Evolutionary conservation across 2,113 vertebrate genomes (phyloP).

Genomic region (Tragelaphus scriptus): DNA sequence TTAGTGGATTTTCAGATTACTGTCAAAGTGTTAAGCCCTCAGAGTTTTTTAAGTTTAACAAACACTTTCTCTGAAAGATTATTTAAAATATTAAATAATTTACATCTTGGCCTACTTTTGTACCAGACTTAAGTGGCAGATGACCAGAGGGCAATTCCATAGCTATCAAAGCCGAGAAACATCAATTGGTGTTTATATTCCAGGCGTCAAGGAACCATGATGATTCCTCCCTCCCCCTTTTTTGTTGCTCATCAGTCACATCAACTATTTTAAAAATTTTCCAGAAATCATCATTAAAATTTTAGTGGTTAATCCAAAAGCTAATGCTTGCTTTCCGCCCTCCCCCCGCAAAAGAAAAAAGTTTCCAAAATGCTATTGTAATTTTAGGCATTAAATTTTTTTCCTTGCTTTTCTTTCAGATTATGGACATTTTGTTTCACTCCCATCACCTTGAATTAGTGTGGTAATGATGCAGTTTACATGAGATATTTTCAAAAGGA

Average conservation of each 20-base stretch:
- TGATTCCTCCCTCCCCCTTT: background rate
- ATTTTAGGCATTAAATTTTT: background rate
- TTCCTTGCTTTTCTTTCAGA: conserved; percentile 43
- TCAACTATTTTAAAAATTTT: background rate
- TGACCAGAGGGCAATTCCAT: background rate
- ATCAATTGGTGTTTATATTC: background rate
- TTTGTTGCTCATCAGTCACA: background rate
- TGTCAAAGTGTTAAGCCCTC: background rate
- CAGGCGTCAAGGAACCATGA: background rate
- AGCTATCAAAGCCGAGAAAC: background rate
- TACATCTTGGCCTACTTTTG: conserved; percentile 6
- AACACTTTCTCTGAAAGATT: background rate
- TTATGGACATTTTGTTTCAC: background rate
- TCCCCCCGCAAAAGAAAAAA: background rate
- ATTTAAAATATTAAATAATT: conserved; percentile 34
- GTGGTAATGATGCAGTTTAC: conserved; percentile 3
- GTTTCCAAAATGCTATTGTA: conserved; percentile 37
- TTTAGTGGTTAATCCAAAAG: conserved; percentile 10
- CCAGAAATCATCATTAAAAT: background rate
- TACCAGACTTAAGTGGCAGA: background rate
- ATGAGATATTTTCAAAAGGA: conserved; percentile 12
- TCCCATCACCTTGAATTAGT: conserved; percentile 20
- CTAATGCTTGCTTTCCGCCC: background rate
- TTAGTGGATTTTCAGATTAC: conserved; percentile 7
- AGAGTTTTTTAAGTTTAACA: background rate